Conservation (phyloP, 2,888 invertebrate species). For the Philaethria dido region DNA sequence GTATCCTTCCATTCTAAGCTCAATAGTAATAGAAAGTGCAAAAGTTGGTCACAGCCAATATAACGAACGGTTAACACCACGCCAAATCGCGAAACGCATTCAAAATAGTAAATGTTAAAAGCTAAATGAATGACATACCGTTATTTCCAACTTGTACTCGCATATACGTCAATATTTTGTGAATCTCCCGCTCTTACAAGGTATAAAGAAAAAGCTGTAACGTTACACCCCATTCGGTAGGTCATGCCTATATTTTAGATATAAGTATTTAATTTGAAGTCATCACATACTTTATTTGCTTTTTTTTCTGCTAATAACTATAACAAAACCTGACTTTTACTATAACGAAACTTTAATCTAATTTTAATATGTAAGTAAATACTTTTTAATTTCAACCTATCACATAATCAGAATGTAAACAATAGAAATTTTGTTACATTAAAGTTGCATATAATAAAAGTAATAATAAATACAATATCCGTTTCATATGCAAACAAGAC, state of each 20-base stretch:
- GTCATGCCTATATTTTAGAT: no score
- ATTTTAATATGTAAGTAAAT: no score
- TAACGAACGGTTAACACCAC: constrained; percentile 42
- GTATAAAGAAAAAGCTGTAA: neutral
- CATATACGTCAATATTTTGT: constrained; percentile 10
- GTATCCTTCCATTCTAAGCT: constrained; percentile 28
- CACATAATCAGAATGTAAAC: neutral
- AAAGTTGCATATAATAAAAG: neutral
- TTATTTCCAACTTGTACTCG: constrained; percentile 31
- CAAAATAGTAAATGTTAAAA: constrained; percentile 45
- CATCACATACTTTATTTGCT: no score
- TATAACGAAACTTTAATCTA: no score
- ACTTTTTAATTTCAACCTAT: no score
- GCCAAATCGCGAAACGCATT: constrained; percentile 46
- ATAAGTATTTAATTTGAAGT: no score
- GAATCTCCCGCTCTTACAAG: neutral
- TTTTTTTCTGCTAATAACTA: no score
- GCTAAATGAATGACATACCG: constrained; percentile 38
- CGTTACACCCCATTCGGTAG: neutral
- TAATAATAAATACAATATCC: constrained; percentile 18
- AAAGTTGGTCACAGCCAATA: constrained; percentile 43
- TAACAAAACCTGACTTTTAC: no score
- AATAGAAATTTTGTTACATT: neutral
- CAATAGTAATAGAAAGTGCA: constrained; percentile 38
- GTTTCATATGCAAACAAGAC: constrained; percentile 27